Percentiles rank a stretch among this genome's conserved stretches.
phyloP scores from a whole-genome alignment of 2,888 invertebrate species.

The Rhimphoctona megacephalus region DNA sequence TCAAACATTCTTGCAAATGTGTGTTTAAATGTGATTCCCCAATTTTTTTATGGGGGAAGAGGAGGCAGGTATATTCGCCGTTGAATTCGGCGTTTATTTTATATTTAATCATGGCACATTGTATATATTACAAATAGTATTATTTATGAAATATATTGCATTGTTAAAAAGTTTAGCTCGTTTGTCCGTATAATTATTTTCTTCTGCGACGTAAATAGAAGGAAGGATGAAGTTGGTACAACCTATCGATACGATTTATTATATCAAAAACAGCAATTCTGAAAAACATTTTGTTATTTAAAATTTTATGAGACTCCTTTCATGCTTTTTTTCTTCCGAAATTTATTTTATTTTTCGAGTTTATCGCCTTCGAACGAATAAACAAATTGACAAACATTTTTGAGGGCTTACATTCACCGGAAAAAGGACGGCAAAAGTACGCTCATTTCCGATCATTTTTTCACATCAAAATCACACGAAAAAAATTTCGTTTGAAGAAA shows the following conservation, averaged over 20 bases:
- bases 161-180: conserved; percentile 71
- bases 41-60: conserved; percentile 48
- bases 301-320: too few species aligned
- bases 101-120: conserved; percentile 70
- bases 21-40: conserved; percentile 63
- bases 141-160: conserved; percentile 71
- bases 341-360: too few species aligned
- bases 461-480: too few species aligned
- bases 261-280: neutral
- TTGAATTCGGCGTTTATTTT: conserved; percentile 57
- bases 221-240: neutral
- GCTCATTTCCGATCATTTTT: too few species aligned
- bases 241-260: neutral
- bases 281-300: too few species aligned
- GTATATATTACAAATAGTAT: conserved; percentile 69
- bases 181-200: neutral
- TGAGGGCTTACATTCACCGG: too few species aligned
- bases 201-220: neutral
- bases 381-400: too few species aligned
- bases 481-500: too few species aligned
- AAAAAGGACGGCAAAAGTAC: too few species aligned
- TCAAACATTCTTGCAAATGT: conserved; percentile 64
- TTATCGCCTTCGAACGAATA: too few species aligned
- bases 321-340: neutral
- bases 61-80: conserved; percentile 28